These are phyloP conservation scores for Melinopterus prodromus DNA, from an alignment of 2,888 invertebrate species.

Conservation along the genomic window DNA sequence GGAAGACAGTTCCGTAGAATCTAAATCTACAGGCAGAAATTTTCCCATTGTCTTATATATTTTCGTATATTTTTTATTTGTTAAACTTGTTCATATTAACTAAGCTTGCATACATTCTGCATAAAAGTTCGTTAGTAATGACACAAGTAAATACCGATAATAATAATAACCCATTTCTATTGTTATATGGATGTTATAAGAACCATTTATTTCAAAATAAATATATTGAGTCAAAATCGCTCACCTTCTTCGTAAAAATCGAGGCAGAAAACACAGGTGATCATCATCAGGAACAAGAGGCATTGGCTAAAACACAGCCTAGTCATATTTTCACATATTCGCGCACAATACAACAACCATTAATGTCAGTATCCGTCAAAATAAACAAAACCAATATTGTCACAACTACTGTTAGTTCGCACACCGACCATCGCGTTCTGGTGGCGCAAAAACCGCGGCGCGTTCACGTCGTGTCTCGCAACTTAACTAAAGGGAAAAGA, in stretches of 20 bases:
- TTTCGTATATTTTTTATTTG: too few relatives aligned
- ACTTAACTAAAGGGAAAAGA: constrained; percentile 30
- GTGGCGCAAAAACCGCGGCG: background rate
- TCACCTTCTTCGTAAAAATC: background rate
- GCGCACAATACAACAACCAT: background rate
- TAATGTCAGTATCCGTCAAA: background rate
- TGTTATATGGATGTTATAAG: too few relatives aligned
- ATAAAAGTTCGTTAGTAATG: too few relatives aligned
- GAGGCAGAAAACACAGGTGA: background rate
- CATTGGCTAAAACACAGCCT: background rate
- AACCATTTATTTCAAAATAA: background rate
- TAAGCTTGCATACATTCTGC: too few relatives aligned
- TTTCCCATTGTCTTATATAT: too few relatives aligned
- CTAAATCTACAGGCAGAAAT: too few relatives aligned
- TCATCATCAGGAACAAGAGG: background rate
- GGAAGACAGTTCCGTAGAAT: too few relatives aligned
- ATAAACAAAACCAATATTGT: background rate
- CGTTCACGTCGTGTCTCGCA: background rate
- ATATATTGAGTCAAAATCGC: background rate
- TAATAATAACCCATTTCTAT: too few relatives aligned
- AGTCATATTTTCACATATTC: constrained; percentile 4
- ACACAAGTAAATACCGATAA: too few relatives aligned
- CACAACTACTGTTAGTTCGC: background rate
- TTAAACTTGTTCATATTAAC: too few relatives aligned
- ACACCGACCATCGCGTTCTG: background rate